Base-by-base conservation (phyloP, 37 sponge, comb jelly and placozoan genomes). In the Haliclona indistincta region DNA sequence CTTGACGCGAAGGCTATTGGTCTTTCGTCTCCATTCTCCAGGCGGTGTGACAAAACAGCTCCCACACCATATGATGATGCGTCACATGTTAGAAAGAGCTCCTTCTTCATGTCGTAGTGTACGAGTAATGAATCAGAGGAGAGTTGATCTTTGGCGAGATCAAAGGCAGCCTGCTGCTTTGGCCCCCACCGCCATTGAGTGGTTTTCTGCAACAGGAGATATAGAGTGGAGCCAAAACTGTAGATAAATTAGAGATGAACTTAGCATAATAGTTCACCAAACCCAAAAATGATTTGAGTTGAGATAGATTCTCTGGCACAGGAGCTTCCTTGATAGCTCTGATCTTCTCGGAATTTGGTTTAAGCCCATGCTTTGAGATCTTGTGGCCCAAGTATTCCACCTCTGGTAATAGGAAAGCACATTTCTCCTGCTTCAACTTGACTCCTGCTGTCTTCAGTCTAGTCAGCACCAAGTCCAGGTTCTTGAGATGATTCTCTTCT, bases 41-140 rank as follows among this genome's bases (percentile, higher is more conserved):
- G 4, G 1, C 0, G 2, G 26, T 80, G 80, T 0, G 80, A 80
- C 63, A 80, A 10, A 4, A 80, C 80, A 5, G 80, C 71, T 40
- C 71, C 80, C 5, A 80, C 63, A 43, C 80, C 80, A 42, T 80
- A 70, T 17, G 63, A 71, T 36, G 71, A 80, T 17, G 71, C 80
- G 64, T 70, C 80, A 70, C 63, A 41, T 5, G 71, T 37, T 35
- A 77, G 7, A 1, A 36, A 13, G 1, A 77, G 33, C 26, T 40
- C 29, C 28, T 42, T 65, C 38, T 45, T 11, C 1, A 67, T 66
- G 56, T 77, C 55, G 29, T 38, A 77, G 41, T 77, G 78, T 3
- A n/a, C 25, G 34, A 77, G 54, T 7, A 77, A 11, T 8, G 37
- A 53, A 36, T 38, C 0, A 2, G 55, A 49, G 6, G 78, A 36